phyloP scores from a whole-genome alignment of 2,113 vertebrate species.

The Haemorhous mexicanus region DNA sequence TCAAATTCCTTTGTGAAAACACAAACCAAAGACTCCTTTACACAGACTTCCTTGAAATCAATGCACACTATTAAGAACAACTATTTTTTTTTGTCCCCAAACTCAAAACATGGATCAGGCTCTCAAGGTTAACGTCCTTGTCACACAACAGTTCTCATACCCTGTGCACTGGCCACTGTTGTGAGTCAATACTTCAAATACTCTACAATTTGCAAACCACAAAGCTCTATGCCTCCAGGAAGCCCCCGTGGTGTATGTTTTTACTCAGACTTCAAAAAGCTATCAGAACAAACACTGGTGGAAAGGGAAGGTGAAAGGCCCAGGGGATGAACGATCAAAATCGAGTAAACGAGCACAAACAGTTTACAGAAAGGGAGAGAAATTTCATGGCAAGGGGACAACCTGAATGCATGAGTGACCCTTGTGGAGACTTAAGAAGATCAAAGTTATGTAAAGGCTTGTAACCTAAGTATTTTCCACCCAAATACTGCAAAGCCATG shows the following conservation, averaged over 20 bases:
- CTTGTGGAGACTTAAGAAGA: neutral
- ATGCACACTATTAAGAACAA: neutral
- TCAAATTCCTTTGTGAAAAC: conserved; percentile 41
- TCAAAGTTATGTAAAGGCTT: neutral
- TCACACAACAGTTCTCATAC: neutral
- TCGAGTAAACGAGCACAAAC: neutral
- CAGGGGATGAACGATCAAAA: conserved; percentile 8
- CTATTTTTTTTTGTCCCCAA: conserved; percentile 16
- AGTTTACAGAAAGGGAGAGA: conserved; percentile 4
- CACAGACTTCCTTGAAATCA: conserved; percentile 50
- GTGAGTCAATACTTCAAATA: neutral
- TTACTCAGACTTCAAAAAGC: conserved; percentile 41
- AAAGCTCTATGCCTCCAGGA: conserved; percentile 8
- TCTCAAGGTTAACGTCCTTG: conserved; percentile 9
- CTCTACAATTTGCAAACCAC: conserved; percentile 4
- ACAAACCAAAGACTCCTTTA: conserved; percentile 11
- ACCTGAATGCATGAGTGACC: neutral
- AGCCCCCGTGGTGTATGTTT: conserved; percentile 14
- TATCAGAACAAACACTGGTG: neutral
- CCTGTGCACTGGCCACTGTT: neutral
- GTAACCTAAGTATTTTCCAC: neutral
- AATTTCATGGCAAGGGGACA: neutral
- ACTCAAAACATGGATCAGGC: conserved; percentile 29
- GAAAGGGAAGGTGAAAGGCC: conserved; percentile 54
- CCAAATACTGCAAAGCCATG: neutral